Evolutionary conservation across 2,113 vertebrate genomes (phyloP).

Genomic region (Ciconia maguari): DNA sequence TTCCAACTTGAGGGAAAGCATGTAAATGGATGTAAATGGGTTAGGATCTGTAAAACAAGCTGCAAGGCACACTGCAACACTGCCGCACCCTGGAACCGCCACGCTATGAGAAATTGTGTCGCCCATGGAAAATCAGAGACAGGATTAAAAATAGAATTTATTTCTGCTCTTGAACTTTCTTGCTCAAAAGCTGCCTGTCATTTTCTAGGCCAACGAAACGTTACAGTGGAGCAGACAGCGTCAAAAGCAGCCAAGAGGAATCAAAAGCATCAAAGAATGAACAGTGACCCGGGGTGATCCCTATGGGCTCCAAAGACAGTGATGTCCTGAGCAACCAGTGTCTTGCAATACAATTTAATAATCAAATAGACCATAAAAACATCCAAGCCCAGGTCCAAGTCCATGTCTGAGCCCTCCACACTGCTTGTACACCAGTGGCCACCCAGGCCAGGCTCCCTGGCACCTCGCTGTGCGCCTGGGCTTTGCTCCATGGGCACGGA

Average conservation of each 20-base stretch:
- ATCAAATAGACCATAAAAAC: not conserved
- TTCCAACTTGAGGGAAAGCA: not conserved
- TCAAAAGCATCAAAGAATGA: not conserved
- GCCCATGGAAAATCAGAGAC: not conserved
- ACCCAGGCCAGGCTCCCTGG: not conserved
- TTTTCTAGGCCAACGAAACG: not conserved
- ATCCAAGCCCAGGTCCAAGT: not conserved
- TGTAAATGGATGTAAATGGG: fast-evolving
- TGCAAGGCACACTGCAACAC: not conserved
- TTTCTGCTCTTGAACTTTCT: conserved; percentile 20
- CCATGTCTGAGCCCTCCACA: not conserved
- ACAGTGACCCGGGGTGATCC: not conserved
- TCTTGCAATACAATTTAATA: not conserved
- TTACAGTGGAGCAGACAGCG: not conserved
- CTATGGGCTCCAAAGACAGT: not conserved
- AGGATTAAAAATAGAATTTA: conserved; percentile 45
- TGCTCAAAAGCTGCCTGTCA: not conserved
- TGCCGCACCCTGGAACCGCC: not conserved
- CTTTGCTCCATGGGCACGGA: fast-evolving
- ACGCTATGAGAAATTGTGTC: not conserved
- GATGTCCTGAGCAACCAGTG: not conserved
- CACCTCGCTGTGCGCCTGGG: not conserved
- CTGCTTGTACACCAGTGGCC: not conserved
- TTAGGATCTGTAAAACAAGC: not conserved
- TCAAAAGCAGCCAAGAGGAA: conserved; percentile 6